phyloP scores from a whole-genome alignment of 2,797 vertebrate species.

The Bovichtus diacanthus region DNA sequence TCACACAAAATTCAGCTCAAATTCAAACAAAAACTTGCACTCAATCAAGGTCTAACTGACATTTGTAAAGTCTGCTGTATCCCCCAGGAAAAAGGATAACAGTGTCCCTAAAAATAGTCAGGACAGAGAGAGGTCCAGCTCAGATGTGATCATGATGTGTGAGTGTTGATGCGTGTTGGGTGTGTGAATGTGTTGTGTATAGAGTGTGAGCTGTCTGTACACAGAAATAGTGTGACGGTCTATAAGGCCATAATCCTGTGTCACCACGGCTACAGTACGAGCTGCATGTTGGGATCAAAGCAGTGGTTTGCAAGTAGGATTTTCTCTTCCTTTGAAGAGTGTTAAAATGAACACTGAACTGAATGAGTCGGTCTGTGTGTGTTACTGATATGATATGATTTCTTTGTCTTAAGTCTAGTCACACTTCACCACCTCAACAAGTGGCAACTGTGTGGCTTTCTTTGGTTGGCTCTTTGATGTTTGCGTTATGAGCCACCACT shows the following conservation, averaged over 20 bases:
- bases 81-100: slow-evolving; percentile 46
- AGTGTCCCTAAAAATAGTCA: slow-evolving; percentile 57
- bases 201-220: slow-evolving; percentile 24
- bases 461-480: not conserved
- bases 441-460: not conserved
- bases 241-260: slow-evolving; percentile 56
- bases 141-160: slow-evolving; percentile 40
- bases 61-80: slow-evolving; percentile 32
- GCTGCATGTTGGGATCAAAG: slow-evolving; percentile 65
- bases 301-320: slow-evolving; percentile 57
- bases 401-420: slow-evolving; percentile 12
- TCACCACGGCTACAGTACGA: slow-evolving; percentile 29
- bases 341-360: slow-evolving; percentile 39
- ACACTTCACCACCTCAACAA: slow-evolving; percentile 9
- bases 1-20: slow-evolving; percentile 16
- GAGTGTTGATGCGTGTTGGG: slow-evolving; percentile 31
- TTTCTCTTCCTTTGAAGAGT: slow-evolving; percentile 66
- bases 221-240: slow-evolving; percentile 56
- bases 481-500: not conserved
- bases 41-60: slow-evolving; percentile 28
- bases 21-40: not conserved
- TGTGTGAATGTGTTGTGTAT: slow-evolving; percentile 33
- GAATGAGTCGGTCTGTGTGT: slow-evolving; percentile 15
- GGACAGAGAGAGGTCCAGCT: slow-evolving; percentile 32
- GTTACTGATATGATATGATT: slow-evolving; percentile 28